These are phyloP conservation scores for Sebastes fasciatus DNA, from an alignment of 2,113 vertebrate genomes.

Conservation along the genomic window DNA sequence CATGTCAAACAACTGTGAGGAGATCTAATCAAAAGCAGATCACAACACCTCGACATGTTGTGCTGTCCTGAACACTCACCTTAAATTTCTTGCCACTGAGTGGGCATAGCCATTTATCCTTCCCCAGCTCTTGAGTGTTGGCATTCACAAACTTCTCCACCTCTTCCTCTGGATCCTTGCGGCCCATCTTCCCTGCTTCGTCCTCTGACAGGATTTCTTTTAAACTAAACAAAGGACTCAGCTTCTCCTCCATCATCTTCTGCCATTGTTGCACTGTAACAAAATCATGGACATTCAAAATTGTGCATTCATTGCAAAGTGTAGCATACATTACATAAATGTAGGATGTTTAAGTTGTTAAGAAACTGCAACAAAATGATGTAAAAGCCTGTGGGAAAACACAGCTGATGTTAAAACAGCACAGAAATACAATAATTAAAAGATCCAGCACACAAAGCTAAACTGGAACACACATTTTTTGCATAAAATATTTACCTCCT, in stretches of 20 bases:
- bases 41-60: background rate
- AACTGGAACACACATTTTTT: background rate
- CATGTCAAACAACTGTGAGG: background rate
- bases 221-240: conserved; percentile 87
- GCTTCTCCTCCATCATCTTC: conserved; percentile 92
- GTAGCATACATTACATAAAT: background rate
- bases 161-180: conserved; percentile 92
- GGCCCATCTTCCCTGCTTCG: conserved; percentile 91
- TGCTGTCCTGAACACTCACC: conserved; percentile 68
- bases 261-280: conserved; percentile 90
- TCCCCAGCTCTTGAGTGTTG: conserved; percentile 95
- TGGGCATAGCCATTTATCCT: conserved; percentile 96
- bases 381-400: background rate
- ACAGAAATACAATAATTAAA: background rate
- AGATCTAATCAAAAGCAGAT: background rate
- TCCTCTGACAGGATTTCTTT: conserved; percentile 91
- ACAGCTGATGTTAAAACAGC: too few species aligned
- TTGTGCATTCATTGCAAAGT: background rate
- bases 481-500: background rate
- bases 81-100: conserved; percentile 98
- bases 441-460: too few species aligned
- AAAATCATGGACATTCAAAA: background rate
- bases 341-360: background rate
- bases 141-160: conserved; percentile 94
- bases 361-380: background rate